phyloP scores from a whole-genome alignment of 2,888 invertebrate species.

The Venusia cambrica region DNA sequence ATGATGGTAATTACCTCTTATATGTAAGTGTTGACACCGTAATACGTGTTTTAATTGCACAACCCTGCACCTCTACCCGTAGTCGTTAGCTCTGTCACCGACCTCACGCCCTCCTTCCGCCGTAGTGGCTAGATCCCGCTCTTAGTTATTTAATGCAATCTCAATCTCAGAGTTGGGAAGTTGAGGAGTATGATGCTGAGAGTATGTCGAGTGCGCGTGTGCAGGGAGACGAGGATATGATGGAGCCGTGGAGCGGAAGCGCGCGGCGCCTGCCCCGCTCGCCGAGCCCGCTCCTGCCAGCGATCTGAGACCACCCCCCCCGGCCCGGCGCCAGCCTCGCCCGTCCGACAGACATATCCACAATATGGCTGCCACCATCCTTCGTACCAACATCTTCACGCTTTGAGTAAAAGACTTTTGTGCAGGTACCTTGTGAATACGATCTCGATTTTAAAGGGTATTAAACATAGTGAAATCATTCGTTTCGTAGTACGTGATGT shows the following conservation, averaged over 20 bases:
- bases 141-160: constrained; percentile 60
- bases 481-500: constrained; percentile 15
- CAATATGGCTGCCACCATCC: constrained; percentile 39
- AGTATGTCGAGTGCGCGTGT: constrained; percentile 80
- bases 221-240: constrained; percentile 84
- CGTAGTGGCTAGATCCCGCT: constrained; percentile 41
- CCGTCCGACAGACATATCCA: constrained; percentile 45
- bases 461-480: constrained; percentile 8
- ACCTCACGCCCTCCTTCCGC: constrained; percentile 36
- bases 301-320: constrained; percentile 49
- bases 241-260: constrained; percentile 78
- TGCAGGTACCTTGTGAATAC: constrained; percentile 21
- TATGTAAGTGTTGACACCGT: constrained; percentile 81
- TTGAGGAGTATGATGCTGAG: constrained; percentile 78
- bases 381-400: constrained; percentile 36
- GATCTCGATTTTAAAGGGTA: constrained; percentile 24
- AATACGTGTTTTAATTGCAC: constrained; percentile 77
- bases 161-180: constrained; percentile 80
- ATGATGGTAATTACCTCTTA: constrained; percentile 82
- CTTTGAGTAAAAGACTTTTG: constrained; percentile 26
- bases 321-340: constrained; percentile 8
- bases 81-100: constrained; percentile 34
- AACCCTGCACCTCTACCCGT: constrained; percentile 63
- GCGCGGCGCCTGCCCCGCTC: constrained; percentile 65
- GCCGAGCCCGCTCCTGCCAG: constrained; percentile 71